A percentile compares a stretch with the other conserved stretches of the same genome.
Evolutionary conservation across 2,797 vertebrate genomes (phyloP).

Genomic region (Enteromius fasciolatus): DNA sequence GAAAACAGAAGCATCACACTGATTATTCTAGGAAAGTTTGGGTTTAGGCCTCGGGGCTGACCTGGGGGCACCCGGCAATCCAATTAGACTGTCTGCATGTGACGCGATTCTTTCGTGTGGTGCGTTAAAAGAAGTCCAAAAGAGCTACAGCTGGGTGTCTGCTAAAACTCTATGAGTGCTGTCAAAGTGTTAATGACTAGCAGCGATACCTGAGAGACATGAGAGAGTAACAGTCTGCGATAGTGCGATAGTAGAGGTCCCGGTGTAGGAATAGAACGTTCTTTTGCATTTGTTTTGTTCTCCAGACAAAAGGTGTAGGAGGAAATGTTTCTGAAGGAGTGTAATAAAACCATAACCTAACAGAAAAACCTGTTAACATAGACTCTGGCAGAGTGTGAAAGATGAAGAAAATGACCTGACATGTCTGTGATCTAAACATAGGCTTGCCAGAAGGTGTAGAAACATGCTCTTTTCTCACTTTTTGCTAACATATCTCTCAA

Average conservation of each 20-base stretch:
- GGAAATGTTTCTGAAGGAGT: slow-evolving; percentile 3
- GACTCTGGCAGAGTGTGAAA: slow-evolving; percentile 29
- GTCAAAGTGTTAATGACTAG: slow-evolving; percentile 36
- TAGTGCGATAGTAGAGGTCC: slow-evolving; percentile 13
- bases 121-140: slow-evolving; percentile 18
- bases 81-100: slow-evolving; percentile 40
- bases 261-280: neutral
- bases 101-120: neutral
- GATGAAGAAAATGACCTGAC: slow-evolving; percentile 42
- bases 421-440: slow-evolving; percentile 46
- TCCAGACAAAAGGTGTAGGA: slow-evolving; percentile 27
- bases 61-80: slow-evolving; percentile 36
- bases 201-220: slow-evolving; percentile 24
- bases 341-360: slow-evolving; percentile 21
- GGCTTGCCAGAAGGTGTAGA: slow-evolving; percentile 27
- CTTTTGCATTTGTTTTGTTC: slow-evolving; percentile 23
- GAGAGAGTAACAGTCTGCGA: slow-evolving; percentile 1
- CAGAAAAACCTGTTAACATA: slow-evolving; percentile 25
- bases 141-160: slow-evolving; percentile 13
- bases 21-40: slow-evolving; percentile 33
- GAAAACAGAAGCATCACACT: slow-evolving; percentile 3
- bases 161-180: neutral
- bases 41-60: slow-evolving; percentile 21
- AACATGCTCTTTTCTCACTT: neutral
- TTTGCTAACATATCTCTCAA: slow-evolving; percentile 12